Evolutionary conservation across 2,888 invertebrate genomes (phyloP).

Genomic region (Apotomis betuletana): DNA sequence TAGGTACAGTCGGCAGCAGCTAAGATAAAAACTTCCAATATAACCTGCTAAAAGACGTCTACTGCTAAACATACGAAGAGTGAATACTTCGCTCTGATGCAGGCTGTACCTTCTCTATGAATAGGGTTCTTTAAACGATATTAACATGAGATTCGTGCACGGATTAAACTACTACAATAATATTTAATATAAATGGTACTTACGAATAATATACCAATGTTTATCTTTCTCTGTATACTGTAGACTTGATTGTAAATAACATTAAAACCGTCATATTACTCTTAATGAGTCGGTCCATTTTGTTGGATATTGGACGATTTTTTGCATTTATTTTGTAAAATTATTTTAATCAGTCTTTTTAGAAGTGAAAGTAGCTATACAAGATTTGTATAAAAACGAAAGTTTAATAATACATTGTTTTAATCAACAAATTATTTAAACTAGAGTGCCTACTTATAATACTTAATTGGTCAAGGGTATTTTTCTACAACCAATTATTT

Average conservation of each 20-base stretch:
- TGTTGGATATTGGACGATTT: slow-evolving; percentile 33
- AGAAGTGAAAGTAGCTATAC: not conserved
- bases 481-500: not conserved
- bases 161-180: slow-evolving; percentile 46
- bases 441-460: not conserved
- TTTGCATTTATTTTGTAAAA: not conserved
- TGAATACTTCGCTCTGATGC: not conserved
- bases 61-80: not conserved
- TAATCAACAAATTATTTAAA: not conserved
- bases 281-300: slow-evolving; percentile 49
- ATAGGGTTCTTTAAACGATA: slow-evolving; percentile 18
- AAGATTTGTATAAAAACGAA: not conserved
- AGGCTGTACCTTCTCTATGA: not conserved
- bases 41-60: no score
- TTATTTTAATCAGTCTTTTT: not conserved
- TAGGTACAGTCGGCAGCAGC: not conserved
- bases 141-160: slow-evolving; percentile 64
- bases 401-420: not conserved
- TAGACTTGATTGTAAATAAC: slow-evolving; percentile 45
- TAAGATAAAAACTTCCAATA: no score
- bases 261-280: slow-evolving; percentile 53
- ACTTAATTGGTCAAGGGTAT: not conserved
- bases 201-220: slow-evolving; percentile 31
- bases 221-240: slow-evolving; percentile 40
- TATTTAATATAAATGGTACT: slow-evolving; percentile 28